A percentile compares a stretch with the other conserved stretches of the same genome.
phyloP scores from a whole-genome alignment of 1,140 invertebrate genomes.

The Glomeris maerens region DNA sequence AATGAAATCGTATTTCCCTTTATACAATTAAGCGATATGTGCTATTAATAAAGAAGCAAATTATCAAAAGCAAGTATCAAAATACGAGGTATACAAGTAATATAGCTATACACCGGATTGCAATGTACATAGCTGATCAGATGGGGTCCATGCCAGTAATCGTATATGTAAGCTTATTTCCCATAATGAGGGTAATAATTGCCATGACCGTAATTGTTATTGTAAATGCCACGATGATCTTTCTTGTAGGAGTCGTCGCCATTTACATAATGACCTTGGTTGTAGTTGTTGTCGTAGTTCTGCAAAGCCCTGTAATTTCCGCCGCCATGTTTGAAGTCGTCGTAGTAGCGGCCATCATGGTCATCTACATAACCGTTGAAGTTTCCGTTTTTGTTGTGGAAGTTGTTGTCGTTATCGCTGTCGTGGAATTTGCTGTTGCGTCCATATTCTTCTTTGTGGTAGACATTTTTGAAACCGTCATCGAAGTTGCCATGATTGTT shows the following conservation, averaged over 20 bases:
- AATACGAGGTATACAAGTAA: too few relatives aligned
- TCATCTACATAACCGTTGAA: background rate
- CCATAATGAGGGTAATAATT: too few relatives aligned
- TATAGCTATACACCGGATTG: too few relatives aligned
- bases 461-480: constrained; percentile 2
- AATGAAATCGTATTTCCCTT: too few relatives aligned
- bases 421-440: background rate
- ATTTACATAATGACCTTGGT: background rate
- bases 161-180: too few relatives aligned
- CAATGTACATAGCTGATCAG: too few relatives aligned
- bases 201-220: constrained; percentile 1
- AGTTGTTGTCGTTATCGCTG: background rate
- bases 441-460: constrained; percentile 2
- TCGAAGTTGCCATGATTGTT: background rate
- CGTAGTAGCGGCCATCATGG: background rate
- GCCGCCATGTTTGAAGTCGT: background rate
- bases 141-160: too few relatives aligned
- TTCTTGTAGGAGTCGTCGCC: background rate
- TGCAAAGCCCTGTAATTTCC: background rate
- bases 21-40: too few relatives aligned
- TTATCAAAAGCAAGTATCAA: too few relatives aligned
- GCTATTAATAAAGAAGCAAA: too few relatives aligned
- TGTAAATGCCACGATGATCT: background rate
- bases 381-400: background rate
- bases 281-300: background rate